These are phyloP conservation scores for Colinus virginianus DNA, from an alignment of 2,113 vertebrate genomes.

Conservation along the genomic window DNA sequence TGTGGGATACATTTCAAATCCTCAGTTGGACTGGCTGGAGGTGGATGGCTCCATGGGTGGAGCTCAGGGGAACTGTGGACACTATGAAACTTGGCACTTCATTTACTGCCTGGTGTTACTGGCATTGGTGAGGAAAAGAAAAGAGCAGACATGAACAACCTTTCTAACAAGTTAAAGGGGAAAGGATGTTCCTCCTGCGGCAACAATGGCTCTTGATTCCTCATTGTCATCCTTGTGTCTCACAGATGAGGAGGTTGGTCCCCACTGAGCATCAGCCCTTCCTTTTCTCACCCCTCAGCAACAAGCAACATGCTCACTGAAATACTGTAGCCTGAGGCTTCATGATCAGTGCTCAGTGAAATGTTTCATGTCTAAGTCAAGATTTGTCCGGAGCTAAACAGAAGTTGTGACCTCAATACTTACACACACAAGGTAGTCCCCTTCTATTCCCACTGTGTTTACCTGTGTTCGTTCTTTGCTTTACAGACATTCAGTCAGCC, in stretches of 20 bases:
- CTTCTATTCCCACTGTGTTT: not conserved
- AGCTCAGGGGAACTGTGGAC: not conserved
- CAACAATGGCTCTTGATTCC: accelerated
- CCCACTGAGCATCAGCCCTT: not conserved
- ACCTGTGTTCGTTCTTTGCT: not conserved
- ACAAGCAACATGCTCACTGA: not conserved
- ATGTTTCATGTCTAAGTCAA: not conserved
- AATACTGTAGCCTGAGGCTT: not conserved
- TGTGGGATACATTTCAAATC: not conserved
- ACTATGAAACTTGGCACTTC: not conserved
- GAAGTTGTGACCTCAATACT: not conserved
- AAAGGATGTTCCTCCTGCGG: not conserved
- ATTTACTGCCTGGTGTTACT: not conserved
- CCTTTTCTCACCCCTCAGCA: not conserved
- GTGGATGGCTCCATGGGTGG: not conserved
- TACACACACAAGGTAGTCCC: not conserved
- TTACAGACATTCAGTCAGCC: not conserved
- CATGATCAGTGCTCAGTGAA: not conserved
- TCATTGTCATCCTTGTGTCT: not conserved
- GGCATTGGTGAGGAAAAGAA: not conserved
- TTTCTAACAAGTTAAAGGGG: not conserved
- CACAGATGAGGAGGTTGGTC: not conserved
- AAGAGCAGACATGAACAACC: accelerated
- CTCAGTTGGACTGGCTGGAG: not conserved
- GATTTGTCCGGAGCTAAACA: not conserved